Conservation (phyloP, 2,888 invertebrate species). For the Julus scanicus region DNA sequence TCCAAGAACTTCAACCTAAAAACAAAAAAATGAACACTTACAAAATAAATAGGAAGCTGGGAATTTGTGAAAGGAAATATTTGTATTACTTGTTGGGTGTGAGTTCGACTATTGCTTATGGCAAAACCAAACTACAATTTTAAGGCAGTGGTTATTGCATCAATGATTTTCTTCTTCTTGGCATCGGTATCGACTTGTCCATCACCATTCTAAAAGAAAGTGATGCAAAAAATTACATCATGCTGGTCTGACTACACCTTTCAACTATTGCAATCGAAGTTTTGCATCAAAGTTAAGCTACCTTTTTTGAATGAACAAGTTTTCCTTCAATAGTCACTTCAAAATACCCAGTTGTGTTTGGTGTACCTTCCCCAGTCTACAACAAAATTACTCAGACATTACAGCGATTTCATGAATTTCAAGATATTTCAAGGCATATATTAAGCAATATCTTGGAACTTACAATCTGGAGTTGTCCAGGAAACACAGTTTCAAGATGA, state of each 20-base stretch:
- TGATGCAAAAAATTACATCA: too few species aligned
- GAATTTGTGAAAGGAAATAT: too few species aligned
- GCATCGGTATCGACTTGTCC: not conserved
- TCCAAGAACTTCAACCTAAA: not conserved
- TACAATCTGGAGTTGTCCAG: slow-evolving; percentile 25
- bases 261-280: not conserved
- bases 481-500: not conserved
- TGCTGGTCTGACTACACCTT: too few species aligned
- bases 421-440: too few species aligned
- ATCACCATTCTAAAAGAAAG: slow-evolving; percentile 5
- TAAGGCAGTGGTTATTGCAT: slow-evolving; percentile 32
- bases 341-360: not conserved
- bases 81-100: not conserved
- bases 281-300: not conserved
- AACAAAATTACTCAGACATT: too few species aligned
- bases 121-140: slow-evolving; percentile 8
- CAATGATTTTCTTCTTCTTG: slow-evolving; percentile 28
- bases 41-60: too few species aligned
- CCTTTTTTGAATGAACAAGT: slow-evolving; percentile 25
- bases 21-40: not conserved
- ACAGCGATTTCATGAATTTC: too few species aligned
- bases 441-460: too few species aligned
- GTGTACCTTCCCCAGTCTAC: not conserved
- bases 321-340: slow-evolving; percentile 8
- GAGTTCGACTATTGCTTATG: not conserved